Conservation (phyloP, 2,888 invertebrate genomes). For the Seladonia tumulorum region DNA sequence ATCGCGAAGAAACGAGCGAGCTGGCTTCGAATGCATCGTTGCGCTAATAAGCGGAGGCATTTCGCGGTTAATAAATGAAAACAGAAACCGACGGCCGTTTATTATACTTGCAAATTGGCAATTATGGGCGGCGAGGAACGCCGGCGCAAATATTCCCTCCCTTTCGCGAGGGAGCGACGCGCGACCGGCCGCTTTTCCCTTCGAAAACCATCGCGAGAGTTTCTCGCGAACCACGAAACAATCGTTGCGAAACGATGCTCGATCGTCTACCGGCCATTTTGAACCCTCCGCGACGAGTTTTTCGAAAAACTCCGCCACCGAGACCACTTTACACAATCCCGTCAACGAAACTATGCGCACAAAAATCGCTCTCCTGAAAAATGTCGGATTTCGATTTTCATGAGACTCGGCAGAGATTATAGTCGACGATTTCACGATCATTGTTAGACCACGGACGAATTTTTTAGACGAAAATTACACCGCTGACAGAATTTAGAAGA, state of each 20-base stretch:
- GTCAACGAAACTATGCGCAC: background rate
- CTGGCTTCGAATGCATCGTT: conserved; percentile 72
- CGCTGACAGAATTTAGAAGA: background rate
- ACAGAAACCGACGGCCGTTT: conserved; percentile 68
- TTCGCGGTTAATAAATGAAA: conserved; percentile 81
- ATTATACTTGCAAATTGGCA: conserved; percentile 82
- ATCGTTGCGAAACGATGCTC: background rate
- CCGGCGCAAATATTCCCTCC: conserved; percentile 50
- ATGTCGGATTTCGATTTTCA: background rate
- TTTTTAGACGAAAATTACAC: background rate
- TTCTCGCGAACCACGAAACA: conserved; percentile 9
- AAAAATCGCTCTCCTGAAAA: background rate
- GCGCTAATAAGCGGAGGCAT: conserved; percentile 77
- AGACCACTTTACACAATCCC: background rate
- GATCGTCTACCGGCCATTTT: background rate
- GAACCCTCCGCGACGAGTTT: background rate
- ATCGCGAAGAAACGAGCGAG: conserved; percentile 48
- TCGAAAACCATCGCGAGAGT: conserved; percentile 38
- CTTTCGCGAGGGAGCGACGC: background rate
- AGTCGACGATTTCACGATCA: background rate
- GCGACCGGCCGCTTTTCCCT: conserved; percentile 47
- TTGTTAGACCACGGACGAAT: background rate
- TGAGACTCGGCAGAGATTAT: background rate
- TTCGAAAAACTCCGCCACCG: background rate
- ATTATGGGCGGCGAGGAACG: conserved; percentile 71